These are phyloP conservation scores for Drosophila atroscutellata DNA, from an alignment of 2,888 invertebrate genomes.

Conservation along the genomic window DNA sequence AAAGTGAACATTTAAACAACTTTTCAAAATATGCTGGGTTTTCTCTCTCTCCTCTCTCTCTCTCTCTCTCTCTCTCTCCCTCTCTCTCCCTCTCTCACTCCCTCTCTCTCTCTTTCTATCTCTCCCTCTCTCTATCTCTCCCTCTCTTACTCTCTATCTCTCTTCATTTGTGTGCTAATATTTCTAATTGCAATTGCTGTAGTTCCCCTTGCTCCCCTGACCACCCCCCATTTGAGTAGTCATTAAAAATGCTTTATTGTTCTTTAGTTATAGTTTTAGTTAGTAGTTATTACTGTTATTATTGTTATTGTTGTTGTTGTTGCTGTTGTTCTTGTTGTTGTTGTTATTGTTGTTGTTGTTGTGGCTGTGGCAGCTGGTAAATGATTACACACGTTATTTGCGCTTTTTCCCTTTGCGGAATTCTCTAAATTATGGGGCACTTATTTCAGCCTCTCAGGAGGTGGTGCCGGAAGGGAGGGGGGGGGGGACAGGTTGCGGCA, in stretches of 20 bases:
- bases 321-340: not conserved
- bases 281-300: constrained; percentile 3
- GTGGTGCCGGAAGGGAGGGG: not conserved
- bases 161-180: constrained; percentile 13
- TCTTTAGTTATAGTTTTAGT: constrained; percentile 1
- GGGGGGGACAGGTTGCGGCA: constrained; percentile 9
- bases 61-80: not conserved
- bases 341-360: not conserved
- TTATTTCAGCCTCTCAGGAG: not conserved
- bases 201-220: not conserved
- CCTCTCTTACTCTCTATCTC: not conserved
- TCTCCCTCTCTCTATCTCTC: not conserved
- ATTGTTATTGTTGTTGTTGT: constrained; percentile 5
- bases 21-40: constrained; percentile 21
- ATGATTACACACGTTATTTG: constrained; percentile 59
- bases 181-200: constrained; percentile 38
- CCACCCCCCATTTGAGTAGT: constrained; percentile 51
- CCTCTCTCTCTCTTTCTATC: not conserved
- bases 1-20: constrained; percentile 25
- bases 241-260: constrained; percentile 68
- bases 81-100: constrained; percentile 1
- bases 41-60: not conserved
- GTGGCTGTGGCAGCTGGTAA: constrained; percentile 44
- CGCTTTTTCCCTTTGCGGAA: constrained; percentile 24
- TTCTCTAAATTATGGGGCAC: constrained; percentile 51